Evolutionary conservation across 2,113 vertebrate species (phyloP).

Genomic region (Rana temporaria): DNA sequence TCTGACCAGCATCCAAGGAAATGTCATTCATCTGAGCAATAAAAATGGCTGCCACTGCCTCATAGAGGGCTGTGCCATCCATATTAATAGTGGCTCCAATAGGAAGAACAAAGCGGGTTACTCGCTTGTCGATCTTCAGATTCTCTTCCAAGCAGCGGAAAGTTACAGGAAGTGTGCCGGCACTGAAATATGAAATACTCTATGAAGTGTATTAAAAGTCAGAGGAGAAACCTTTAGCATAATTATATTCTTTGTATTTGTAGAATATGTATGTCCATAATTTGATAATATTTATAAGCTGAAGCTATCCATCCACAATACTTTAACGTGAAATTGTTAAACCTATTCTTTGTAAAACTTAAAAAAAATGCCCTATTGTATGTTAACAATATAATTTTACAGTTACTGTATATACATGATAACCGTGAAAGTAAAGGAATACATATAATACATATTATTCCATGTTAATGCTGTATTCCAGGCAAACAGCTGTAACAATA

Average conservation of each 20-base stretch:
- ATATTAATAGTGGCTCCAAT: slow-evolving; percentile 86
- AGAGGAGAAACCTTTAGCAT: background rate
- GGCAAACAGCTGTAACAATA: too few species aligned
- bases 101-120: slow-evolving; percentile 83
- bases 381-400: too few species aligned
- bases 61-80: slow-evolving; percentile 84
- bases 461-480: too few species aligned
- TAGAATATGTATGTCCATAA: too few species aligned
- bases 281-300: too few species aligned
- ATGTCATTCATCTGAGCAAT: slow-evolving; percentile 86
- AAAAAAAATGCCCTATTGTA: too few species aligned
- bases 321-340: too few species aligned
- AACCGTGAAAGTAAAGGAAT: too few species aligned
- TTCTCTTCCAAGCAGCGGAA: slow-evolving; percentile 86
- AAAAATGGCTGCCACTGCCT: slow-evolving; percentile 85
- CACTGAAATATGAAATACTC: slow-evolving; percentile 65
- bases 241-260: background rate
- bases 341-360: too few species aligned
- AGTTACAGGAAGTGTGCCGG: slow-evolving; percentile 81
- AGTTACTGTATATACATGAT: too few species aligned
- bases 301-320: too few species aligned
- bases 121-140: slow-evolving; percentile 78
- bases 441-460: too few species aligned
- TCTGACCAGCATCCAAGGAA: slow-evolving; percentile 77
- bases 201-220: background rate